phyloP scores from a whole-genome alignment of 1,140 invertebrate species.

The Drosophila mauritiana region DNA sequence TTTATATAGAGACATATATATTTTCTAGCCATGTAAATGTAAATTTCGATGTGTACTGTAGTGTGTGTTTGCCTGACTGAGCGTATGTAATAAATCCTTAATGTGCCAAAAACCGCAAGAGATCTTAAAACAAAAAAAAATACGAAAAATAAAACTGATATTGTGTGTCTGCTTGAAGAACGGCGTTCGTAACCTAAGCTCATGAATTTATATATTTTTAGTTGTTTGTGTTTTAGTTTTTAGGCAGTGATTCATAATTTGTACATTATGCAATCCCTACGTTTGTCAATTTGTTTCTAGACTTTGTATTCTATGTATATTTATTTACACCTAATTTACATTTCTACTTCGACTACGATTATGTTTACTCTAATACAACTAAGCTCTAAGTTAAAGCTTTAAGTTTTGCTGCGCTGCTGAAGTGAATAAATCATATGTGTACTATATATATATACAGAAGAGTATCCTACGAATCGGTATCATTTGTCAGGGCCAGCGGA shows the following conservation, averaged over 20 bases:
- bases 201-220: constrained; percentile 53
- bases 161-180: constrained; percentile 64
- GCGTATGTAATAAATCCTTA: constrained; percentile 71
- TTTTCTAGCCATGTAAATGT: constrained; percentile 70
- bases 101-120: constrained; percentile 71
- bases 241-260: constrained; percentile 24
- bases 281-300: constrained; percentile 50
- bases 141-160: constrained; percentile 29
- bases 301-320: constrained; percentile 63
- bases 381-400: constrained; percentile 58
- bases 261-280: constrained; percentile 49
- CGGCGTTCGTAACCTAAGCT: constrained; percentile 46
- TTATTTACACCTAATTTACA: constrained; percentile 72
- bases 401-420: constrained; percentile 50
- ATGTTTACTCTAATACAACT: constrained; percentile 47
- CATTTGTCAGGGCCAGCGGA: constrained; percentile 84
- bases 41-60: constrained; percentile 46
- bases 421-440: constrained; percentile 59
- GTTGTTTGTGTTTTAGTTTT: constrained; percentile 55
- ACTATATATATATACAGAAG: constrained; percentile 8
- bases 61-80: constrained; percentile 40
- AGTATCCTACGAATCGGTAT: neutral
- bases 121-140: constrained; percentile 30
- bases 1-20: constrained; percentile 59
- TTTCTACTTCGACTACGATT: constrained; percentile 56